A percentile compares a stretch with the other conserved stretches of the same genome.
Conservation (phyloP, 2,888 invertebrate species). For the Subacronicta megacephala region DNA sequence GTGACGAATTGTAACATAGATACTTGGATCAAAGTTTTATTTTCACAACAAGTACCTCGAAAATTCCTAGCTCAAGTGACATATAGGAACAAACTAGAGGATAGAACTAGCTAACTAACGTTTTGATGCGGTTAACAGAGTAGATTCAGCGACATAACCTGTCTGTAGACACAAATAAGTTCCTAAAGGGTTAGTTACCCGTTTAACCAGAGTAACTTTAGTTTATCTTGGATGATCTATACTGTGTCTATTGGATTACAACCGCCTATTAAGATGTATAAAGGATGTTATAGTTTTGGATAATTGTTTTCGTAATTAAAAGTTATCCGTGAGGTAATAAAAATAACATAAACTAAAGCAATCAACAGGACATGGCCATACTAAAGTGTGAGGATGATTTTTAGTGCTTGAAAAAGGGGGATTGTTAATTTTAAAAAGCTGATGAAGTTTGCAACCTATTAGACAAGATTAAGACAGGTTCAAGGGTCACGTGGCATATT, state of each 20-base stretch:
- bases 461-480: too few species aligned
- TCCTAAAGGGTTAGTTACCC: slow-evolving; percentile 51
- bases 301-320: slow-evolving; percentile 53
- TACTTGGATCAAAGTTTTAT: slow-evolving; percentile 30
- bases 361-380: slow-evolving; percentile 61
- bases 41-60: slow-evolving; percentile 37
- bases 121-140: slow-evolving; percentile 55
- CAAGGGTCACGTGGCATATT: too few species aligned
- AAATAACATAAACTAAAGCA: slow-evolving; percentile 66
- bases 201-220: slow-evolving; percentile 41
- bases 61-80: slow-evolving; percentile 31
- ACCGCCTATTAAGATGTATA: slow-evolving; percentile 32
- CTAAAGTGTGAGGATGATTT: slow-evolving; percentile 70
- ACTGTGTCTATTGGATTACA: slow-evolving; percentile 55
- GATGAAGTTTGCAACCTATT: slow-evolving; percentile 48
- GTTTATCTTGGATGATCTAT: slow-evolving; percentile 44
- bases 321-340: slow-evolving; percentile 59
- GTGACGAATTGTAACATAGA: slow-evolving; percentile 47
- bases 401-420: slow-evolving; percentile 64
- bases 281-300: slow-evolving; percentile 27
- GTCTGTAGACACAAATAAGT: slow-evolving; percentile 46
- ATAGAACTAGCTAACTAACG: slow-evolving; percentile 49
- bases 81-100: slow-evolving; percentile 39
- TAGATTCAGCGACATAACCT: slow-evolving; percentile 51
- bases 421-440: slow-evolving; percentile 68